Evolutionary conservation across 2,113 vertebrate genomes (phyloP).

Genomic region (Pseudolaguvia tuberculata): DNA sequence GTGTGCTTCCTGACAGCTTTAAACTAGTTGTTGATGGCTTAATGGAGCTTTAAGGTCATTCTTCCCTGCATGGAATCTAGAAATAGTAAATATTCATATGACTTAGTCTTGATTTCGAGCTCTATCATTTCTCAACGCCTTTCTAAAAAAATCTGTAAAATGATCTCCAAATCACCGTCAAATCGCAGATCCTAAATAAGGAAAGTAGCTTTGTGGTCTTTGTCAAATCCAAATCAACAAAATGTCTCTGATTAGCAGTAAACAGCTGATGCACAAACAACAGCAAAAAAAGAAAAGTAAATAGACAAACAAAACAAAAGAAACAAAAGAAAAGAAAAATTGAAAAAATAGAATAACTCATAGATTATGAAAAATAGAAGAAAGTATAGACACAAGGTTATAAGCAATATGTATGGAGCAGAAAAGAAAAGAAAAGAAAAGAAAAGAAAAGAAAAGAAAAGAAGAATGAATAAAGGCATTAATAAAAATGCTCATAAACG

Average conservation of each 20-base stretch:
- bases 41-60: conserved; percentile 26
- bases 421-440: background rate
- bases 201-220: no score
- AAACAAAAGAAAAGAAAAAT: no score
- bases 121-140: background rate
- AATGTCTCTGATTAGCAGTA: background rate
- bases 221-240: background rate
- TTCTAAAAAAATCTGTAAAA: background rate
- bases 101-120: background rate
- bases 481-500: no score
- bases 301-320: no score
- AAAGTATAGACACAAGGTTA: no score
- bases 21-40: conserved; percentile 24
- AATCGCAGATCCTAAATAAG: background rate
- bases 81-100: conserved; percentile 18
- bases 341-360: no score
- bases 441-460: background rate
- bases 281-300: no score
- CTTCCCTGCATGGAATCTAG: conserved; percentile 2
- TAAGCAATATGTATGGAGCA: no score
- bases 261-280: no score
- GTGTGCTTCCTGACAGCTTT: conserved; percentile 20
- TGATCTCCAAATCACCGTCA: background rate
- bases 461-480: no score
- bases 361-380: no score